Evolutionary conservation across 2,797 vertebrate species (phyloP), one percentile per base, ranked within the genome.

Genomic region (Sciurus vulgaris): DNA sequence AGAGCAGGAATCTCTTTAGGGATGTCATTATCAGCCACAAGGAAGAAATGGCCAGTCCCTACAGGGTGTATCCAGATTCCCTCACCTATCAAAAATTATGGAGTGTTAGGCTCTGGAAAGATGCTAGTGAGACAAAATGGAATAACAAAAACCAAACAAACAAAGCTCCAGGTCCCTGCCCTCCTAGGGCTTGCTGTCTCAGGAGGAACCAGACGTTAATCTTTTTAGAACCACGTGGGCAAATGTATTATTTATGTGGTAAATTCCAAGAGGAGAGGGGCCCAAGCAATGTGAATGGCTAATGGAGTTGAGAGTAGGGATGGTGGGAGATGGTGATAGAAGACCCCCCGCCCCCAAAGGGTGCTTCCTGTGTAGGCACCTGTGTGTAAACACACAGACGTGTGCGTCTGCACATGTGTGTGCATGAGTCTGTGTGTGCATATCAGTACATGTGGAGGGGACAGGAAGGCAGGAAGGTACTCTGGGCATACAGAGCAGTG

Each of bases 121-220:
- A 44, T 7, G 24, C 51, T 30, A 14, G 7, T 1, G 22, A n/a
- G 41, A 44, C 54, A 38, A 41, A 73, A n/a, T 2, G 11, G 15
- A 38, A 33, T 54, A 41, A 28, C n/a, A 38, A 6, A 59, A 28
- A 56, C 54, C 54, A 56, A 51, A 13, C 61, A 22, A 44, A 30
- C 41, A 47, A 3, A 41, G 47, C 49, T n/a, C 28, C 7, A 12
- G 86, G 84, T 38, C 41, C 76, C 76, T 35, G 20, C 11, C 44
- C 28, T 84, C 28, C 2, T 7, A 7, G 54, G 47, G 14, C 61
- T 38, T 30, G 33, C 70, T 63, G 33, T 65, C 38, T 65, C 4
- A 0, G 18, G 5, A 83, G 33, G 38, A 63, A 5, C 5, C 17
- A 20, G 74, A 15, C 1, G 1, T 26, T 35, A 5, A 30, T n/a